Evolutionary conservation across 2,113 vertebrate genomes (phyloP), one percentile per base, ranked within the genome.

Genomic region (Aleadryas rufinucha): DNA sequence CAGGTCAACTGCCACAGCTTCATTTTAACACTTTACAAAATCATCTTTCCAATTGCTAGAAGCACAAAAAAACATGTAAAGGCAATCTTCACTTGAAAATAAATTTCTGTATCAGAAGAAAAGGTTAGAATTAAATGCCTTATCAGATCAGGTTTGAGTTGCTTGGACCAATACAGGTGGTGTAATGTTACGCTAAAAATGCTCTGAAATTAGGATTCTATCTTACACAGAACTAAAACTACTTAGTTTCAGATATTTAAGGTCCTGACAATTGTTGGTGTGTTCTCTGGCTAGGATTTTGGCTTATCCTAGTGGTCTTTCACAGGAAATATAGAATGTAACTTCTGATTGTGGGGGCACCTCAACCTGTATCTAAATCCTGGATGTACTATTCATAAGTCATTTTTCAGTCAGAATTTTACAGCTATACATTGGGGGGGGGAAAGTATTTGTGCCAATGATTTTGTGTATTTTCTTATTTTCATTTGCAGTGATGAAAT

Each of bases 31-130:
- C 20, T 92, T 92, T 89, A 54, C 63, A 93, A 96, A 96, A 91
- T 97, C 50, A 86, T 53, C 17, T 60, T 88, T 35, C 54, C 92
- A 92, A 91, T 70, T 83, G 47, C 82, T 91, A 83, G n/a, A 87
- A 95, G 68, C 41, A 60, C 2, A 23, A 81, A 87, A 81, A 83
- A 93, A 76, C 26, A 63, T 76, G 74, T 69, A 92, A 96, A 94
- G 45, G 13, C 39, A 84, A 89, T 71, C 79, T 92, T 90, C 47
- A 81, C 42, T 35, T 68, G 28, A 85, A 93, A 89, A 87, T 52
- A 93, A 24, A 35, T 50, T 87, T 95, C 45, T 88, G 24, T 80
- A 70, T 97, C 66, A 89, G 81, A 82, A 94, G 63, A 94, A 96
- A 97, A 82, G 59, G 21, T 60, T 94, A 75, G 95, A 92, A 91